Conservation (phyloP, 2,797 vertebrate species). For the Esox lucius region DNA sequence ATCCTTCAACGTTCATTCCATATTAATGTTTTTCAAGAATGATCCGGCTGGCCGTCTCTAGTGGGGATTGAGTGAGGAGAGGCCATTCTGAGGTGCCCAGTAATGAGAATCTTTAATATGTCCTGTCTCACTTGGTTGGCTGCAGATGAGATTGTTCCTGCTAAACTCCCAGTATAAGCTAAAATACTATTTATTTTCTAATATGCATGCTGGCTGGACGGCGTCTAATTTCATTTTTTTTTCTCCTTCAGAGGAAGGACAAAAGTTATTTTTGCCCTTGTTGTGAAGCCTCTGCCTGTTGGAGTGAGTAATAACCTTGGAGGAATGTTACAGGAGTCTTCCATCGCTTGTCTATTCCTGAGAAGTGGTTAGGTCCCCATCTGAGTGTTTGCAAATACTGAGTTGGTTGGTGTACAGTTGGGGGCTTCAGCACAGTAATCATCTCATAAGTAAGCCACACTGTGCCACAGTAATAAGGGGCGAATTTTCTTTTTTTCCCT, state of each 20-base stretch:
- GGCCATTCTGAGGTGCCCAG: conserved; percentile 39
- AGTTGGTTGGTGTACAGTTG: conserved; percentile 53
- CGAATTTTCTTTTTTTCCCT: conserved; percentile 36
- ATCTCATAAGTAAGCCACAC: conserved; percentile 55
- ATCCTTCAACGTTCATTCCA: conserved; percentile 56
- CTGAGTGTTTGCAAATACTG: conserved; percentile 49
- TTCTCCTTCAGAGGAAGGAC: conserved; percentile 25
- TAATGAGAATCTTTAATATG: conserved; percentile 62
- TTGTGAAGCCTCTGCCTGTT: conserved; percentile 44
- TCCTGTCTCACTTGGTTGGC: conserved; percentile 51
- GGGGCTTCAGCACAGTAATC: conserved; percentile 45
- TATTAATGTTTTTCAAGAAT: conserved; percentile 63
- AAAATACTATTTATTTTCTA: conserved; percentile 51
- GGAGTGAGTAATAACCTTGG: conserved; percentile 45
- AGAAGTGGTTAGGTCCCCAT: conserved; percentile 36
- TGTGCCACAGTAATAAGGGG: conserved; percentile 49
- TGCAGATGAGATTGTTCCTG: conserved; percentile 57
- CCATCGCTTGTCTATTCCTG: conserved; percentile 43
- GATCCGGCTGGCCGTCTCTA: conserved; percentile 47
- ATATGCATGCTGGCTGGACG: conserved; percentile 26
- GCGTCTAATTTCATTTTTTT: conserved; percentile 9
- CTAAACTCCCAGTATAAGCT: conserved; percentile 38
- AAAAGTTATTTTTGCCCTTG: conserved; percentile 39
- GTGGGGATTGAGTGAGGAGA: conserved; percentile 51
- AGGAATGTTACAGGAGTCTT: conserved; percentile 39